A percentile compares a stretch with the other conserved stretches of the same genome.
phyloP scores from a whole-genome alignment of 2,113 vertebrate genomes.

The Carassius gibelio region DNA sequence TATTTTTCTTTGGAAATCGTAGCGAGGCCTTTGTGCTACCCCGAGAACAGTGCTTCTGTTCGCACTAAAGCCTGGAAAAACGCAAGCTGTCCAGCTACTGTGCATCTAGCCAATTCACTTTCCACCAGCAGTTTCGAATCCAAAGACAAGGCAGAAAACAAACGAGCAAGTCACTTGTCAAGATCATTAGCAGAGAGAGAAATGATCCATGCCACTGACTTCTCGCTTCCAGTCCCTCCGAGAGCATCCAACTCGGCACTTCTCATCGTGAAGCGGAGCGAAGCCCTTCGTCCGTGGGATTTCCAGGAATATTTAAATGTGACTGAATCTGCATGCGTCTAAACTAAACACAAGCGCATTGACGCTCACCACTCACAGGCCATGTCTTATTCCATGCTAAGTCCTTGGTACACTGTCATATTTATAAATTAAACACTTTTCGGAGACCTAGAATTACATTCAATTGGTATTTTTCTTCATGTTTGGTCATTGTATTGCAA shows the following conservation, averaged over 20 bases:
- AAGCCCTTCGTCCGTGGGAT: background rate
- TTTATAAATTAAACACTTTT: background rate
- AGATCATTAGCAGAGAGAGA: slow-evolving; percentile 28
- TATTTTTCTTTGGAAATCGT: background rate
- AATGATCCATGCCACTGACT: slow-evolving; percentile 9
- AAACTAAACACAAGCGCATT: background rate
- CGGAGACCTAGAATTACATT: background rate
- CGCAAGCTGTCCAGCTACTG: slow-evolving; percentile 7
- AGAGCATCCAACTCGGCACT: background rate
- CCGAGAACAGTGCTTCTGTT: slow-evolving; percentile 16
- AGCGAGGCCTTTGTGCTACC: background rate
- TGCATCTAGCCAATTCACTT: background rate
- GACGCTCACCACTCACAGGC: background rate
- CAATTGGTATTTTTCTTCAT: background rate
- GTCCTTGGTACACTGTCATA: background rate
- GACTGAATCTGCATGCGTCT: background rate
- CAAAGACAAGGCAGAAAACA: slow-evolving; percentile 28
- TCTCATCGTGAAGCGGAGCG: background rate
- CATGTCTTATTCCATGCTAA: background rate
- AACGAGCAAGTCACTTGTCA: slow-evolving; percentile 30
- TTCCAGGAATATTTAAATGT: slow-evolving; percentile 7
- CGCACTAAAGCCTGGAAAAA: slow-evolving; percentile 9
- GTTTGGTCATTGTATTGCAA: background rate
- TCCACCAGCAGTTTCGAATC: background rate
- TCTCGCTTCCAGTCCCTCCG: background rate